Evolutionary conservation across 2,113 vertebrate genomes (phyloP), one percentile per base, ranked within the genome.

Genomic region (Columba livia): DNA sequence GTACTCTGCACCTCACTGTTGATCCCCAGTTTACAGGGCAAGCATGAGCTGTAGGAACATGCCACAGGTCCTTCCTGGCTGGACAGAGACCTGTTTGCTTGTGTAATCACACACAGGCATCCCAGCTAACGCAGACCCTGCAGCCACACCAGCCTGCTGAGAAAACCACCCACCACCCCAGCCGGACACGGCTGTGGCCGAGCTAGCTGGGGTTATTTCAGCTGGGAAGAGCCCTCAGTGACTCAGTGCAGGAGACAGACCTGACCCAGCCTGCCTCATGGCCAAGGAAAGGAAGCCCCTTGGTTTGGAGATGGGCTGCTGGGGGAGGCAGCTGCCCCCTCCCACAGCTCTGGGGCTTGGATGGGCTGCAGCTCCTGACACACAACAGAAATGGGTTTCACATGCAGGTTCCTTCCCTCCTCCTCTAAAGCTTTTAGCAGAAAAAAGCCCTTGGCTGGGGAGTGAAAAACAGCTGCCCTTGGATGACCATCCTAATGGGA

Each of bases 31-130:
- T 21, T 2, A 2, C 44, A 26, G 53, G 11, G 47, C 26, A 50
- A 81, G 10, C 31, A 51, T 5, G 5, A 61, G 21, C 53, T 24
- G 5, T 0, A 1, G 47, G 56, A 40, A 78, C 13, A 15, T 34
- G 50, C 48, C 19, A 54, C 4, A 26, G 57, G 31, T 47, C 78
- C 34, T 25, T 42, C 29, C 67, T 26, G 24, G 42, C 42, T 7
- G 60, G 69, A 14, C 51, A 64, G 56, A 67, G 73, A 54, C 24
- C 31, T 13, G 12, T 32, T 58, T 38, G n/a, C 9, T 34, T 1
- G 2, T 12, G 23, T 1, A 31, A 18, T 11, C 50, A 31, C 61
- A n/a, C 34, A 6, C 2, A 23, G 34, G 6, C 36, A 60, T 1
- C 11, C 51, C 2, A 1, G 21, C 14, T 29, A 32, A 15, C 1